These are phyloP conservation scores for Leptopilina drosophilae DNA, from an alignment of 2,888 invertebrate species.

Conservation along the genomic window DNA sequence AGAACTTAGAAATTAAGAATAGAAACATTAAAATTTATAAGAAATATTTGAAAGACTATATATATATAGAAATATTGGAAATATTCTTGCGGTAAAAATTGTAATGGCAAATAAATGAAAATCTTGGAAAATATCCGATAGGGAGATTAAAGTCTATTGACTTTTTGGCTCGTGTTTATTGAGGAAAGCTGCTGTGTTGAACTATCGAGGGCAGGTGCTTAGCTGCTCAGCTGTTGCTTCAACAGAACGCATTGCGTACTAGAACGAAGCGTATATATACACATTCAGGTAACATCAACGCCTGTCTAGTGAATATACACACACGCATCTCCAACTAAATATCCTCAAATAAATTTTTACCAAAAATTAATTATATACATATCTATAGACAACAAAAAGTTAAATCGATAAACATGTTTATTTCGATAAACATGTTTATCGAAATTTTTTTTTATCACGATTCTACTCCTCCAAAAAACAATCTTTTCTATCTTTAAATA, in stretches of 20 bases:
- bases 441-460: no score
- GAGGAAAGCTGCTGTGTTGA: constrained; percentile 59
- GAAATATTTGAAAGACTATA: no score
- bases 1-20: no score
- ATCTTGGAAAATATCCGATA: not conserved
- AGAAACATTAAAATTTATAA: no score
- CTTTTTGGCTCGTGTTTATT: constrained; percentile 28
- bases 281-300: constrained; percentile 45
- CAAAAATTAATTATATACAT: not conserved
- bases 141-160: not conserved
- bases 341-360: constrained; percentile 1
- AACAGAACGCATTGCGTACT: constrained; percentile 53
- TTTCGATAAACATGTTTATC: constrained; percentile 45
- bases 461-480: not conserved
- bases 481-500: no score
- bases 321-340: constrained; percentile 6
- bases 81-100: no score
- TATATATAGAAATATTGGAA: no score
- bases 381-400: not conserved
- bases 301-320: constrained; percentile 24
- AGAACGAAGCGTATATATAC: constrained; percentile 6
- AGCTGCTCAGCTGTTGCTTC: constrained; percentile 74
- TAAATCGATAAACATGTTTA: not conserved
- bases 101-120: no score
- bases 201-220: constrained; percentile 71